Percentiles rank a stretch among this genome's conserved stretches.
Evolutionary conservation across 2,888 invertebrate species (phyloP).

Genomic region (Sialis lutaria): DNA sequence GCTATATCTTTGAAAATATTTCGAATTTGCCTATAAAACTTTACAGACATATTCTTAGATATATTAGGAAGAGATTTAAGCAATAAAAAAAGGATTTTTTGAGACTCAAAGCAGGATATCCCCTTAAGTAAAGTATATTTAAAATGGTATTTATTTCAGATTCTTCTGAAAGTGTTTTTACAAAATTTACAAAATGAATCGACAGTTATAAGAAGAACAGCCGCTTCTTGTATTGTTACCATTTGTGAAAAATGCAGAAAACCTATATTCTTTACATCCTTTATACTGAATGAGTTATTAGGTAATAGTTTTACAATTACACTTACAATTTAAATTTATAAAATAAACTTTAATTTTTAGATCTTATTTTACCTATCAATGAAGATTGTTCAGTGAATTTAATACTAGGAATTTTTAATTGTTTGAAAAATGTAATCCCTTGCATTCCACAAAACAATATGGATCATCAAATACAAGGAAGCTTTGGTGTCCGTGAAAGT

Average conservation of each 20-base stretch:
- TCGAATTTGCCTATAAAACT: too few species aligned
- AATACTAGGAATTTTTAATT: slow-evolving; percentile 47
- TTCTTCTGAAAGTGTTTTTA: slow-evolving; percentile 46
- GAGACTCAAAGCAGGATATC: too few species aligned
- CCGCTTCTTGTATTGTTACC: slow-evolving; percentile 62
- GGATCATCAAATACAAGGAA: slow-evolving; percentile 17
- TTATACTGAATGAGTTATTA: slow-evolving; percentile 44
- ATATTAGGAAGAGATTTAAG: too few species aligned
- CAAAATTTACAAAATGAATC: slow-evolving; percentile 42
- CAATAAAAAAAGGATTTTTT: too few species aligned
- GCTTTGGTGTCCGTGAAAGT: slow-evolving; percentile 19
- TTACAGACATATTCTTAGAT: too few species aligned
- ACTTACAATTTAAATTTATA: not conserved
- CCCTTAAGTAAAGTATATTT: slow-evolving; percentile 1
- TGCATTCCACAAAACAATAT: slow-evolving; percentile 22
- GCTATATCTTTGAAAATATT: too few species aligned
- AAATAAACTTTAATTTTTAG: slow-evolving; percentile 11
- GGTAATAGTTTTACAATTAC: slow-evolving; percentile 22
- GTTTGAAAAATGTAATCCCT: slow-evolving; percentile 44
- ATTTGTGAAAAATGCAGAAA: slow-evolving; percentile 66
- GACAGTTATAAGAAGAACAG: slow-evolving; percentile 64
- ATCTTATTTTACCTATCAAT: slow-evolving; percentile 19
- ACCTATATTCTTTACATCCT: slow-evolving; percentile 41
- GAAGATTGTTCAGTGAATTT: slow-evolving; percentile 26
- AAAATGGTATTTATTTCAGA: slow-evolving; percentile 24